Evolutionary conservation across 2,888 invertebrate species (phyloP).

Genomic region (Kuschelorhynchus macadamiae): DNA sequence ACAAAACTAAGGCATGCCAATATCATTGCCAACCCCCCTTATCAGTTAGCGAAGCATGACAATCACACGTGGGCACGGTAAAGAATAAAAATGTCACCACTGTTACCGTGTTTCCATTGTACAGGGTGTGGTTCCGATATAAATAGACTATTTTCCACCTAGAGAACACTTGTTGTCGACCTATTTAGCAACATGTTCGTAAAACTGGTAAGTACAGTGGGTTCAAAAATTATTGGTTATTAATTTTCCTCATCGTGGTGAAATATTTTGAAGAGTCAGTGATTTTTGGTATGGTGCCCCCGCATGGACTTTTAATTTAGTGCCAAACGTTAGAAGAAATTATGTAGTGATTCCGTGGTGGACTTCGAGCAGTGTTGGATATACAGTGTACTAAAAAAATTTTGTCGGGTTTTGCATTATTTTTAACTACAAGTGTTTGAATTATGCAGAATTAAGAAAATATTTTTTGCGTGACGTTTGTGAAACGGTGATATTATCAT

Average conservation of each 20-base stretch:
- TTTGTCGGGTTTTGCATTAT: slow-evolving; percentile 2
- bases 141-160: slow-evolving; percentile 48
- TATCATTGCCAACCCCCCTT: slow-evolving; percentile 45
- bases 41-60: slow-evolving; percentile 28
- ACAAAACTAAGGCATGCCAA: slow-evolving; percentile 19
- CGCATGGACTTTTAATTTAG: slow-evolving; percentile 18
- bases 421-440: too few relatives aligned
- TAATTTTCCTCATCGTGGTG: slow-evolving; percentile 3
- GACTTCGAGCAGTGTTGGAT: background rate
- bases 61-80: slow-evolving; percentile 43
- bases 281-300: slow-evolving; percentile 3
- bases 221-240: slow-evolving; percentile 17
- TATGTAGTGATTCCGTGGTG: slow-evolving; percentile 16
- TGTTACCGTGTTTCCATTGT: slow-evolving; percentile 32
- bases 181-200: slow-evolving; percentile 65
- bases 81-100: slow-evolving; percentile 44
- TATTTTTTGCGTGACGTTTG: too few relatives aligned
- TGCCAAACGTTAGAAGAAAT: background rate
- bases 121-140: slow-evolving; percentile 51
- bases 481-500: too few relatives aligned
- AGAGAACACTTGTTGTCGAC: slow-evolving; percentile 46
- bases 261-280: slow-evolving; percentile 16
- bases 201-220: slow-evolving; percentile 67
- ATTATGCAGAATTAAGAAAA: too few relatives aligned
- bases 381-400: slow-evolving; percentile 3